Evolutionary conservation across 2,113 vertebrate genomes (phyloP).

Genomic region (Dascyllus trimaculatus): DNA sequence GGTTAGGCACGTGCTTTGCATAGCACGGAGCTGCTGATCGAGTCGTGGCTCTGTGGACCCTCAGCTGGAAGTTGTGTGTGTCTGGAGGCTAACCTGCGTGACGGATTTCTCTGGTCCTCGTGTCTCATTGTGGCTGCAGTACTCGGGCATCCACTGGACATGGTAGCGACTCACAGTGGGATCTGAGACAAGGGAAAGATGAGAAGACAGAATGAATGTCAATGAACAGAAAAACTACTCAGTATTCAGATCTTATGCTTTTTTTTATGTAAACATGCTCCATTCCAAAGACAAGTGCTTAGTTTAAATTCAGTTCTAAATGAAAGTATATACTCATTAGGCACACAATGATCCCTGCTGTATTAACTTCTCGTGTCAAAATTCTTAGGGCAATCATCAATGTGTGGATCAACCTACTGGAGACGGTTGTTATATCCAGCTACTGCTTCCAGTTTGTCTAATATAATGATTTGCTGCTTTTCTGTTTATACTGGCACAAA

Average conservation of each 20-base stretch:
- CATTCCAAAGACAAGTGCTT: neutral
- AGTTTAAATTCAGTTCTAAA: neutral
- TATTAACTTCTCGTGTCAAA: too few species aligned
- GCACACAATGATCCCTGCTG: neutral
- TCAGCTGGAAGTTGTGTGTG: neutral
- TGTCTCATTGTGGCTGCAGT: slow-evolving; percentile 90
- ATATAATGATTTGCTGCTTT: too few species aligned
- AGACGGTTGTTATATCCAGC: too few species aligned
- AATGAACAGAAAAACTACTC: neutral
- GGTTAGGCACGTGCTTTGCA: slow-evolving; percentile 61
- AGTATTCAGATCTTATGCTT: neutral
- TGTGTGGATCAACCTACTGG: too few species aligned
- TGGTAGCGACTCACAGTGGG: slow-evolving; percentile 85
- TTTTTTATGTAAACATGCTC: neutral
- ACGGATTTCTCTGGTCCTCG: slow-evolving; percentile 84
- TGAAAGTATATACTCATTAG: neutral
- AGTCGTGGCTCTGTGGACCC: neutral
- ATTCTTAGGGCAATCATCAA: too few species aligned
- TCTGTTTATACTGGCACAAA: neutral
- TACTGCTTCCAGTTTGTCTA: too few species aligned
- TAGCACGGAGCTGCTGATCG: slow-evolving; percentile 48
- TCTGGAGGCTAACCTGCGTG: slow-evolving; percentile 85
- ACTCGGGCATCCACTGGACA: slow-evolving; percentile 92
- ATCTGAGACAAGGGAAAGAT: slow-evolving; percentile 77
- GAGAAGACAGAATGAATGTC: neutral